Evolutionary conservation across 2,888 invertebrate species (phyloP).

Genomic region (Macrophya annulata): DNA sequence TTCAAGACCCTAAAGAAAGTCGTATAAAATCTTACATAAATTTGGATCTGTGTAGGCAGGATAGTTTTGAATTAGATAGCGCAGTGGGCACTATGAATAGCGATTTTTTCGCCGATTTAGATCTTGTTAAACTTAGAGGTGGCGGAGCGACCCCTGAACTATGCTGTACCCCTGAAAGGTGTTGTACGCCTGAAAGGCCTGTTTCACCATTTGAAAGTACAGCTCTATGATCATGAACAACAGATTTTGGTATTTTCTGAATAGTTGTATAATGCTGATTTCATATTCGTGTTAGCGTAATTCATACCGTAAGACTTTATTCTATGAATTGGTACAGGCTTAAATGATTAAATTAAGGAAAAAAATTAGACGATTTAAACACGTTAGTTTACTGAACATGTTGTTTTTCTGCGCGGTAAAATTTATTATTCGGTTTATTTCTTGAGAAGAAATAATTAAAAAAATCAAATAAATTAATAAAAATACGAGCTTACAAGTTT

Average conservation of each 20-base stretch:
- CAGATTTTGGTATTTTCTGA: background rate
- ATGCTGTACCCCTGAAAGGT: slow-evolving; percentile 72
- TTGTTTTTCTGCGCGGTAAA: background rate
- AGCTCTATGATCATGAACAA: slow-evolving; percentile 69
- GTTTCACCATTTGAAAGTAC: slow-evolving; percentile 76
- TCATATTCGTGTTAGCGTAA: background rate
- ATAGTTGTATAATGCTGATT: background rate
- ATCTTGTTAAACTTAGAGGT: slow-evolving; percentile 73
- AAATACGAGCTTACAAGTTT: slow-evolving; percentile 36
- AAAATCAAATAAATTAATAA: background rate
- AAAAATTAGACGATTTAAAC: background rate
- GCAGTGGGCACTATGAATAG: slow-evolving; percentile 78
- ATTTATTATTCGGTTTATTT: background rate
- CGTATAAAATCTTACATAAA: slow-evolving; percentile 69
- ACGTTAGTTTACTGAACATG: background rate
- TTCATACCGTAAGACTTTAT: slow-evolving; percentile 14
- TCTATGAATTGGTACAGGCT: slow-evolving; percentile 26
- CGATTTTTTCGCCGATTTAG: slow-evolving; percentile 76
- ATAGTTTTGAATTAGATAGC: slow-evolving; percentile 76
- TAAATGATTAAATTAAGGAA: background rate
- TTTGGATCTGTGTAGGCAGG: slow-evolving; percentile 71
- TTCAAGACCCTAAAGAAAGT: slow-evolving; percentile 49
- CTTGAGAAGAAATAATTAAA: background rate
- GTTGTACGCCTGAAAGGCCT: slow-evolving; percentile 70
- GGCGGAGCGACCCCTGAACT: slow-evolving; percentile 70